Conservation (phyloP, 2,888 invertebrate genomes). For the Lithophane leautieri region DNA sequence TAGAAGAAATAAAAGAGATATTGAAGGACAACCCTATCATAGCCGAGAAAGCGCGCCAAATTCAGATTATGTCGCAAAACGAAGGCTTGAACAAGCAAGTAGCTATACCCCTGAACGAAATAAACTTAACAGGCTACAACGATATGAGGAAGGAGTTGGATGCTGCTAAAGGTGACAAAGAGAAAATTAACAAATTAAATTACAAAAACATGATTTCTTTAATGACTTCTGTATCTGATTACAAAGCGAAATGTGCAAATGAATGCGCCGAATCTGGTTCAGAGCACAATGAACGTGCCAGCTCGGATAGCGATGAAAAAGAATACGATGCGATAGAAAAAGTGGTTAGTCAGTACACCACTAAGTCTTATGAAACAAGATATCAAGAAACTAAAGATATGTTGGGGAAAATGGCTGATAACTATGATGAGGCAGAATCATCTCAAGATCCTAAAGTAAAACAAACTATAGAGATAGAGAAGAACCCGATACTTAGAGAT, state of each 20-base stretch:
- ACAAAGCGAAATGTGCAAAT: slow-evolving; percentile 67
- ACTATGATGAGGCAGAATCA: slow-evolving; percentile 74
- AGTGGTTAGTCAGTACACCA: slow-evolving; percentile 82
- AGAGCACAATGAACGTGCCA: slow-evolving; percentile 57
- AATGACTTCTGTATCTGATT: slow-evolving; percentile 76
- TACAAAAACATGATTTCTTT: slow-evolving; percentile 83
- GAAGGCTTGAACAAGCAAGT: slow-evolving; percentile 70
- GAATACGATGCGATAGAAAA: slow-evolving; percentile 84
- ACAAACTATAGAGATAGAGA: slow-evolving; percentile 60
- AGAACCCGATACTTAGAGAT: slow-evolving; percentile 77
- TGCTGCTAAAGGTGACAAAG: slow-evolving; percentile 75
- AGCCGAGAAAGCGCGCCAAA: slow-evolving; percentile 84
- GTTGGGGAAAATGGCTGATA: slow-evolving; percentile 82
- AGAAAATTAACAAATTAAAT: slow-evolving; percentile 78
- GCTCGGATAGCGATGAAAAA: slow-evolving; percentile 73
- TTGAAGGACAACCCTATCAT: slow-evolving; percentile 82
- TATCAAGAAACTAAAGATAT: slow-evolving; percentile 86
- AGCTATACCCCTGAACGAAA: slow-evolving; percentile 79
- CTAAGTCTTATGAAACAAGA: slow-evolving; percentile 85
- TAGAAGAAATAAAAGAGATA: slow-evolving; percentile 79
- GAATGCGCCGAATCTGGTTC: slow-evolving; percentile 45
- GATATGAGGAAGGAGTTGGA: slow-evolving; percentile 80
- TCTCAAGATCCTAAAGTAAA: slow-evolving; percentile 44
- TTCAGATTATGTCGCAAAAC: slow-evolving; percentile 79
- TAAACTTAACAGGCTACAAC: slow-evolving; percentile 75